phyloP scores from a whole-genome alignment of 1,140 invertebrate species.

The Pristionchus pacificus region DNA sequence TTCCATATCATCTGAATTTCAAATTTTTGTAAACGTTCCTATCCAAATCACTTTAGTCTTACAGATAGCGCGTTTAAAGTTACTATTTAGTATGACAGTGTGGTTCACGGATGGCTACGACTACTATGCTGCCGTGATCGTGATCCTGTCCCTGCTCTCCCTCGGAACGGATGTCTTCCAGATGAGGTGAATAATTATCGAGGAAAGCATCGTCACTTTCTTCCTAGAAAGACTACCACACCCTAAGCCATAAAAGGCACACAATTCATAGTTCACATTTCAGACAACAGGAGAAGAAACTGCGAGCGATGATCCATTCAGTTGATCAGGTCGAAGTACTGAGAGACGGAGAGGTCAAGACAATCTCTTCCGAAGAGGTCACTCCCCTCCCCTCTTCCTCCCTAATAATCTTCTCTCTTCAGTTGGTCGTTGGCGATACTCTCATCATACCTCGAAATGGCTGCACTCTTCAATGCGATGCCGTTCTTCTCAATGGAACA shows the following conservation, averaged over 20 bases:
- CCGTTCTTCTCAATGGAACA: constrained; percentile 78
- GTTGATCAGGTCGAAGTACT: constrained; percentile 42
- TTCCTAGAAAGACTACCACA: no score
- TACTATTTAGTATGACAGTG: constrained; percentile 51
- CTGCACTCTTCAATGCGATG: constrained; percentile 85
- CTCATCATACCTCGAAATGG: constrained; percentile 78
- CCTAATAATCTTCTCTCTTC: constrained; percentile 30
- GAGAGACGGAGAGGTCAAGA: constrained; percentile 35
- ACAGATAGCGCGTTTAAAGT: no score
- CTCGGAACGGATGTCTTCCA: constrained; percentile 67
- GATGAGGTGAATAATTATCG: constrained; percentile 35
- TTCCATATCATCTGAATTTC: no score
- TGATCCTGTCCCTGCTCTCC: constrained; percentile 79
- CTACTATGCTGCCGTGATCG: constrained; percentile 77
- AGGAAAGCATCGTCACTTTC: no score
- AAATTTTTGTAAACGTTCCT: no score
- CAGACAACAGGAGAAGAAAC: constrained; percentile 68
- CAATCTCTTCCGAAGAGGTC: constrained; percentile 16
- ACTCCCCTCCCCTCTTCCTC: neutral
- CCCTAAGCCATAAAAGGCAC: no score
- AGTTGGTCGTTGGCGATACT: constrained; percentile 80
- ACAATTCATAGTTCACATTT: constrained; percentile 14
- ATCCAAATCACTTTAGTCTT: no score
- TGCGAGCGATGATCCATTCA: constrained; percentile 51
- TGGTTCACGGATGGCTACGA: constrained; percentile 65